A percentile compares a stretch with the other conserved stretches of the same genome.
phyloP scores from a whole-genome alignment of 2,797 vertebrate genomes.

The Aldrovandia affinis region DNA sequence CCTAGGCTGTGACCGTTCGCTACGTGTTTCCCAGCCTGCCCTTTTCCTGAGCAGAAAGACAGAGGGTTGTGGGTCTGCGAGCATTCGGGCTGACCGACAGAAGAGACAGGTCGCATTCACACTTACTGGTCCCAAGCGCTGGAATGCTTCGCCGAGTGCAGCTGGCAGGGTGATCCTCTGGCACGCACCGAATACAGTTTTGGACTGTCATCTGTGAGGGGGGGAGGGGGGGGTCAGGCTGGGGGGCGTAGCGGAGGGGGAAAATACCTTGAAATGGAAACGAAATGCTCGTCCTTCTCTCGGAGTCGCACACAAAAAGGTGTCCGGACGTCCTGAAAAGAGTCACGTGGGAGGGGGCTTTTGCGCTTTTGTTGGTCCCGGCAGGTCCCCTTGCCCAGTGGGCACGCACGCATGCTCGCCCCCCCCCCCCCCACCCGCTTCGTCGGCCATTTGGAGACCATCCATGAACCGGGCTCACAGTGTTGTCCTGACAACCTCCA shows the following conservation, averaged over 20 bases:
- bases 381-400: conserved; percentile 64
- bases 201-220: conserved; percentile 29
- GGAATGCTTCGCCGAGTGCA: conserved; percentile 28
- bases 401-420: conserved; percentile 69
- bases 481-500: conserved; percentile 66
- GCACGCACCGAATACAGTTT: conserved; percentile 37
- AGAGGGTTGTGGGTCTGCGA: not conserved
- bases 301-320: conserved; percentile 65
- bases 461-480: conserved; percentile 61
- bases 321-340: conserved; percentile 47
- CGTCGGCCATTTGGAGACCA: conserved; percentile 66
- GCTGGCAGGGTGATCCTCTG: conserved; percentile 46
- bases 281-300: conserved; percentile 69
- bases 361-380: conserved; percentile 65
- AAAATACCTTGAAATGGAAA: conserved; percentile 64
- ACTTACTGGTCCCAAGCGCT: conserved; percentile 33
- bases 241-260: conserved; percentile 37
- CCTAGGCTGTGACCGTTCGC: not conserved
- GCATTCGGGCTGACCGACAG: not conserved
- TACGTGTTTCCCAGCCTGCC: not conserved
- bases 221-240: conserved; percentile 29
- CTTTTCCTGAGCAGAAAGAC: not conserved
- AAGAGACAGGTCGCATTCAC: not conserved
- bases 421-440: conserved; percentile 66
- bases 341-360: conserved; percentile 60